phyloP scores from a whole-genome alignment of 2,888 invertebrate species.

The Nephrocerus scutellatus region DNA sequence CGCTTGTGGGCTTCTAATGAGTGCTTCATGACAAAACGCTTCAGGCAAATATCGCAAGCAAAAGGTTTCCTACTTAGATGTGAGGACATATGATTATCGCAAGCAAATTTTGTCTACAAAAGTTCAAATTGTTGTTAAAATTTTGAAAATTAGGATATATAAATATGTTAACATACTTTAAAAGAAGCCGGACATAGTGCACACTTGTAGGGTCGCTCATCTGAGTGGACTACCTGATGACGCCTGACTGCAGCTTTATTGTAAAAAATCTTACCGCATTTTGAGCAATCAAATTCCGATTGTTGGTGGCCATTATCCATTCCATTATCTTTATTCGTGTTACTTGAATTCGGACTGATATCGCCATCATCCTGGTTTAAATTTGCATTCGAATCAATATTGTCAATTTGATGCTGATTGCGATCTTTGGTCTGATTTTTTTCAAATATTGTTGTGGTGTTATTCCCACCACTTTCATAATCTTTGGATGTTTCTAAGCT shows the following conservation, averaged over 20 bases:
- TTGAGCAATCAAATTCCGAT: slow-evolving; percentile 64
- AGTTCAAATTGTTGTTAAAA: slow-evolving; percentile 2
- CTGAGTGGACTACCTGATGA: slow-evolving; percentile 73
- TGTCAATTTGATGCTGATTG: too few relatives aligned
- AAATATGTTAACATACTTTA: slow-evolving; percentile 23
- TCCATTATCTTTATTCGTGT: too few relatives aligned
- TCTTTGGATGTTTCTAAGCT: too few relatives aligned
- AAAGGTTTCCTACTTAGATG: slow-evolving; percentile 51
- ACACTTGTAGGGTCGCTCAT: slow-evolving; percentile 59
- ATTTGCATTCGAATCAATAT: too few relatives aligned
- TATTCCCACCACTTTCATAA: too few relatives aligned
- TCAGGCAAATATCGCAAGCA: slow-evolving; percentile 33
- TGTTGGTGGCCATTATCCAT: too few relatives aligned
- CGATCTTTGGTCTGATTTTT: too few relatives aligned
- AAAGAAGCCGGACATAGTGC: slow-evolving; percentile 48
- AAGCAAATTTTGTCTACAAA: slow-evolving; percentile 20
- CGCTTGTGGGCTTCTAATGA: slow-evolving; percentile 59
- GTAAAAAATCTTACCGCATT: slow-evolving; percentile 69
- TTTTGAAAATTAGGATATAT: slow-evolving; percentile 40
- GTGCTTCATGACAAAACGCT: slow-evolving; percentile 21
- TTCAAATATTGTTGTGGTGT: too few relatives aligned
- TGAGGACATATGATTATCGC: slow-evolving; percentile 56
- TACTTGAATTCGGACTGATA: too few relatives aligned
- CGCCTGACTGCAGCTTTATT: slow-evolving; percentile 66
- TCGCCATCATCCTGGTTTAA: too few relatives aligned